Conservation (phyloP, 2,888 invertebrate genomes). For the Brachyopa scutellaris region DNA sequence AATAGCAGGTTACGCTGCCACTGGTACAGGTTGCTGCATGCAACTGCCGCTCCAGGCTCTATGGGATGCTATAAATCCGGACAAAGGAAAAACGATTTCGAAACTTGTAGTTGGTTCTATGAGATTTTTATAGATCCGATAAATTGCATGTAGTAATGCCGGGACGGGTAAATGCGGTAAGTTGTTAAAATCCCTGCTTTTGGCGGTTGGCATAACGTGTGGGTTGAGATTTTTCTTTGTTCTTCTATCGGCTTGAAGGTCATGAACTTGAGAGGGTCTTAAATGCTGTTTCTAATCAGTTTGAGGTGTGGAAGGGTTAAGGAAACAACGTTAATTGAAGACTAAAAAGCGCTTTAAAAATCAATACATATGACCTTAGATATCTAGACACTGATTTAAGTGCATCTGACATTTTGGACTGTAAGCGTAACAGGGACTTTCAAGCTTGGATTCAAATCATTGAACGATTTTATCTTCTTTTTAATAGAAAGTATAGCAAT, state of each 20-base stretch:
- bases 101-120: conserved; percentile 62
- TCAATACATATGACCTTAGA: too few relatives aligned
- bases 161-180: conserved; percentile 51
- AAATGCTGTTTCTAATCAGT: too few relatives aligned
- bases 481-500: too few relatives aligned
- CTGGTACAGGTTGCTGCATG: conserved; percentile 48
- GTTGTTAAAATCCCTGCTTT: conserved; percentile 30
- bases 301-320: too few relatives aligned
- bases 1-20: conserved; percentile 42
- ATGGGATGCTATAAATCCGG: conserved; percentile 66
- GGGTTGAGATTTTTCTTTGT: conserved; percentile 5
- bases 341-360: too few relatives aligned
- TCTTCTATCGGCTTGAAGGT: conserved; percentile 38
- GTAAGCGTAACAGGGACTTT: too few relatives aligned
- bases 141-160: conserved; percentile 58
- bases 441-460: too few relatives aligned
- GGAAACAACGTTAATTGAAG: too few relatives aligned
- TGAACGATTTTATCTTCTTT: too few relatives aligned
- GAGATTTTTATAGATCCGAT: conserved; percentile 70
- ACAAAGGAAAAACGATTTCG: conserved; percentile 52
- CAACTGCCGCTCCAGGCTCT: conserved; percentile 13
- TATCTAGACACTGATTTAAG: too few relatives aligned
- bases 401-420: too few relatives aligned
- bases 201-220: neutral
- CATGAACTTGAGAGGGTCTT: conserved; percentile 18